A percentile compares a stretch with the other conserved stretches of the same genome.
These are phyloP conservation scores for Phorcus lineatus DNA, from an alignment of 2,888 invertebrate species.

Conservation along the genomic window DNA sequence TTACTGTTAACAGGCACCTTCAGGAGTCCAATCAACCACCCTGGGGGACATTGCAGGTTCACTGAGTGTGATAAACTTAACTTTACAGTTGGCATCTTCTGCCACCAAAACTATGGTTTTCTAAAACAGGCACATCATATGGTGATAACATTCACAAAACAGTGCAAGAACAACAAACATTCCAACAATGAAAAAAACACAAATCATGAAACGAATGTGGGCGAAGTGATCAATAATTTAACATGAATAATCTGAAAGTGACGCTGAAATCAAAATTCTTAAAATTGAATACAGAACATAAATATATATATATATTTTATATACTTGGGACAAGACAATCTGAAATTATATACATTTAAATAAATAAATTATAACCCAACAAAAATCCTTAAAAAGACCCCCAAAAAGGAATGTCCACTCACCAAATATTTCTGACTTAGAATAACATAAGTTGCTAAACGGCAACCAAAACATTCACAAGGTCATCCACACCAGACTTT, in stretches of 20 bases:
- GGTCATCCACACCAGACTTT: conserved; percentile 5
- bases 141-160: not conserved
- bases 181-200: not conserved
- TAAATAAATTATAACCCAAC: conserved; percentile 25
- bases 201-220: conserved; percentile 11
- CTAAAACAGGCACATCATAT: not conserved
- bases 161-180: not conserved
- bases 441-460: not conserved
- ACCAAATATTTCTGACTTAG: conserved; percentile 21
- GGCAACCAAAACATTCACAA: conserved; percentile 13
- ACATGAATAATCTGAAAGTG: not conserved
- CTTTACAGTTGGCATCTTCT: too few relatives aligned
- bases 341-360: conserved; percentile 17
- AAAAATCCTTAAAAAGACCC: conserved; percentile 20
- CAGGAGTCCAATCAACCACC: too few relatives aligned
- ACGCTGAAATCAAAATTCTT: not conserved
- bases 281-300: not conserved
- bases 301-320: too few relatives aligned
- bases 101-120: too few relatives aligned
- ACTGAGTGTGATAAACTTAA: too few relatives aligned
- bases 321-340: conserved; percentile 1
- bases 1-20: too few relatives aligned
- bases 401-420: conserved; percentile 20
- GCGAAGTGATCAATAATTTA: conserved; percentile 8
- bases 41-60: too few relatives aligned